Percentiles rank a stretch among this genome's conserved stretches.
phyloP scores from a whole-genome alignment of 2,113 vertebrate species.

The Dryoscopus gambensis region DNA sequence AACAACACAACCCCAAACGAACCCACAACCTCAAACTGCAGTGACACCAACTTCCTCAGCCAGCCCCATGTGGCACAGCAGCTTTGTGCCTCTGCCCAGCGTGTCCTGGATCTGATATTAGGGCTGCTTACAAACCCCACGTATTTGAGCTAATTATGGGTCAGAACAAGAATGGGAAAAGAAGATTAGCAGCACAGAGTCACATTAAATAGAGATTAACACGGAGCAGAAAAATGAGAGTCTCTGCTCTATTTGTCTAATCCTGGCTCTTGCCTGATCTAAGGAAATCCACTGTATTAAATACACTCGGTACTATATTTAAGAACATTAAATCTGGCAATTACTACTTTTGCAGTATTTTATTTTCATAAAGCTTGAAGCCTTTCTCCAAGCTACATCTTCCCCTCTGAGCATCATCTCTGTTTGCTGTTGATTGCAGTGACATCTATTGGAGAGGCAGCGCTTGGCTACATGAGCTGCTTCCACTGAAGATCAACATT shows the following conservation, averaged over 20 bases:
- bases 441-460: conserved; percentile 76
- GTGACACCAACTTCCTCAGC: not conserved
- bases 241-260: not conserved
- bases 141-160: conserved; percentile 33
- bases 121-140: not conserved
- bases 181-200: conserved; percentile 13
- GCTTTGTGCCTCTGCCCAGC: not conserved
- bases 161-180: conserved; percentile 1
- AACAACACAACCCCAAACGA: not conserved
- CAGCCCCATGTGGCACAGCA: not conserved
- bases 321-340: not conserved
- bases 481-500: not conserved
- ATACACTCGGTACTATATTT: not conserved
- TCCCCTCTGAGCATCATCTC: not conserved
- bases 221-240: conserved; percentile 11
- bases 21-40: not conserved
- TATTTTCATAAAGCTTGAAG: not conserved
- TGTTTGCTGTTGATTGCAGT: conserved; percentile 69
- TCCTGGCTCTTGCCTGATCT: not conserved
- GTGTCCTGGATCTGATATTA: not conserved
- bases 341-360: not conserved
- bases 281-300: not conserved
- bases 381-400: not conserved
- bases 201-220: conserved; percentile 44
- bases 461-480: not conserved